Evolutionary conservation across 2,113 vertebrate genomes (phyloP), one percentile per base, ranked within the genome.

Genomic region (Tyto alba): DNA sequence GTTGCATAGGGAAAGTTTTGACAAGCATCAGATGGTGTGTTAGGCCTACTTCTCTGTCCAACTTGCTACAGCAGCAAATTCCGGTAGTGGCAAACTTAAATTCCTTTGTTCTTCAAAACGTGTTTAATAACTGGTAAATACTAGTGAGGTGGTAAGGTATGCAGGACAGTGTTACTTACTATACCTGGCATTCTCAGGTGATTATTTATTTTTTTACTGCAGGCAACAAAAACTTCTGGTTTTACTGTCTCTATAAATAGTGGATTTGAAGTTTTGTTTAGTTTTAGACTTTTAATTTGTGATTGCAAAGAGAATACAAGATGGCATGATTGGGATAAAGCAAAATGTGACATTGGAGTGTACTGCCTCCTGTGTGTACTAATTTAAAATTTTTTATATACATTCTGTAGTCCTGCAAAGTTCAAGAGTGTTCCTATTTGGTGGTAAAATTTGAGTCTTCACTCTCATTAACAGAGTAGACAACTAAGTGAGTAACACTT

Each of bases 101-200:
- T 69, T 84, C 50, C 38, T 66, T 62, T 62, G 19, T 62, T n/a
- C 38, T 77, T 80, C 45, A 63, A 67, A 84, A 26, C 57, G 66
- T 16, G 43, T 90, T 91, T 92, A 81, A 85, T 92, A 84, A 74
- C 85, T 78, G 95, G 91, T 90, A 88, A 96, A 89, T 92, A 69
- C 92, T 78, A 73, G 57, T 25, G 63, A 81, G 57, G 55, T 55
- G 78, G 30, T 71, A 57, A 91, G 57, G 38, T 63, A 27, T 50
- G 72, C n/a, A 52, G 71, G 69, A 18, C 26, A 41, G 52, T 59
- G 59, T 55, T 85, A n/a, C 80, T 91, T 87, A 80, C 91, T 90
- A 36, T 41, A 85, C 85, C 81, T 91, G 55, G 67, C 73, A 77
- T 92, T 78, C 88, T 85, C 30, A 57, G 40, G 43, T 68, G 16